phyloP scores from a whole-genome alignment of 2,888 invertebrate genomes.

The Adelognathus sp. region DNA sequence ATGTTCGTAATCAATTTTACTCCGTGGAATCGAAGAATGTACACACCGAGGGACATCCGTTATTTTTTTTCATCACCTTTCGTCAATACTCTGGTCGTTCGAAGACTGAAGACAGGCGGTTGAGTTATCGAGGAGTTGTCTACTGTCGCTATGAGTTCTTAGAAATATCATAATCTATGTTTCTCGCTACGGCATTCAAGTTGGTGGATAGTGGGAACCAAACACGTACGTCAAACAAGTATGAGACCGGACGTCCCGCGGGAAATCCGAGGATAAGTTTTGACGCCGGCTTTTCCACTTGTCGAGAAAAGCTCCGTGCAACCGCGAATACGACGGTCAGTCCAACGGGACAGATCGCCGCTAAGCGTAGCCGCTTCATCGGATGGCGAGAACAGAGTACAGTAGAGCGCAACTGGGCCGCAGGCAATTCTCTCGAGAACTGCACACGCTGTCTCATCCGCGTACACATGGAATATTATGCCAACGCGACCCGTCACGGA shows the following conservation, averaged over 20 bases:
- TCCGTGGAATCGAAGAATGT: too few species aligned
- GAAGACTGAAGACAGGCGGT: not conserved
- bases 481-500: conserved; percentile 7
- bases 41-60: too few species aligned
- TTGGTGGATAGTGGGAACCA: not conserved
- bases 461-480: conserved; percentile 38
- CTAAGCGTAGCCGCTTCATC: conserved; percentile 46
- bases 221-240: conserved; percentile 44
- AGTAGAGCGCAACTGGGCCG: conserved; percentile 2
- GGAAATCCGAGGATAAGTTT: conserved; percentile 49
- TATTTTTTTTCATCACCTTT: not conserved
- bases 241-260: conserved; percentile 39
- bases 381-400: not conserved
- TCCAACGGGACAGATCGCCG: conserved; percentile 45
- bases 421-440: conserved; percentile 25
- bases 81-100: not conserved
- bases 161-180: not conserved
- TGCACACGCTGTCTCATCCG: not conserved
- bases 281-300: conserved; percentile 22
- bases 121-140: not conserved
- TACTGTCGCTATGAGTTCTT: not conserved
- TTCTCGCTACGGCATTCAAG: not conserved
- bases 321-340: conserved; percentile 35
- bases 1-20: not conserved
- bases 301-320: conserved; percentile 36